Evolutionary conservation across 2,113 vertebrate genomes (phyloP).

Genomic region (Cololabis saira): DNA sequence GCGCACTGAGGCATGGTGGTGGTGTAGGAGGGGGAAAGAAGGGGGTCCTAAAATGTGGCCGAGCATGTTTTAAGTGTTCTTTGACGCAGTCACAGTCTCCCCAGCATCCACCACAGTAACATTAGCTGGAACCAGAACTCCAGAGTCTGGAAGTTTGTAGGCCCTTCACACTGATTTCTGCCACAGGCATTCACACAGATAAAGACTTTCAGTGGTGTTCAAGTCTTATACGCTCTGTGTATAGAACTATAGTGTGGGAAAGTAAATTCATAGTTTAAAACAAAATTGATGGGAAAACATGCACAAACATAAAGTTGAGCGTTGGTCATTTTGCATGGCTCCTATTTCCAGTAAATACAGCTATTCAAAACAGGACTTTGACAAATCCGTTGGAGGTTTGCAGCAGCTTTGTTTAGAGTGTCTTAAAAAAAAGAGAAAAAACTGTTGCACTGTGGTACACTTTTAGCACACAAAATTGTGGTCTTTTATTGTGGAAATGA

Average conservation of each 20-base stretch:
- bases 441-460: too few species aligned
- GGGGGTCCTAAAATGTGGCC: conserved; percentile 67
- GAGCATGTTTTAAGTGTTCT: conserved; percentile 69
- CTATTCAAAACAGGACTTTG: too few species aligned
- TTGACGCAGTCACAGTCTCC: conserved; percentile 54
- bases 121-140: conserved; percentile 37
- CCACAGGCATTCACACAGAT: conserved; percentile 5
- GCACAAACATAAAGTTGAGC: not conserved
- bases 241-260: not conserved
- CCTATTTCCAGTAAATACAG: not conserved
- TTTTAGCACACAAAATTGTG: too few species aligned
- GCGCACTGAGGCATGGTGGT: conserved; percentile 49
- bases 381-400: too few species aligned
- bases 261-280: not conserved
- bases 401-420: too few species aligned
- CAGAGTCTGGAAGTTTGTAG: conserved; percentile 4
- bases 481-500: too few species aligned
- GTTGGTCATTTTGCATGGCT: not conserved
- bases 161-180: conserved; percentile 24
- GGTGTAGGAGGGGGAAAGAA: conserved; percentile 18
- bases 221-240: too few species aligned
- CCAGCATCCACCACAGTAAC: conserved; percentile 52
- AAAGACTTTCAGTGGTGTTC: not conserved
- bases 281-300: not conserved
- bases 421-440: too few species aligned